These are phyloP conservation scores for Camelus bactrianus DNA, from an alignment of 2,113 vertebrate genomes.

Conservation along the genomic window DNA sequence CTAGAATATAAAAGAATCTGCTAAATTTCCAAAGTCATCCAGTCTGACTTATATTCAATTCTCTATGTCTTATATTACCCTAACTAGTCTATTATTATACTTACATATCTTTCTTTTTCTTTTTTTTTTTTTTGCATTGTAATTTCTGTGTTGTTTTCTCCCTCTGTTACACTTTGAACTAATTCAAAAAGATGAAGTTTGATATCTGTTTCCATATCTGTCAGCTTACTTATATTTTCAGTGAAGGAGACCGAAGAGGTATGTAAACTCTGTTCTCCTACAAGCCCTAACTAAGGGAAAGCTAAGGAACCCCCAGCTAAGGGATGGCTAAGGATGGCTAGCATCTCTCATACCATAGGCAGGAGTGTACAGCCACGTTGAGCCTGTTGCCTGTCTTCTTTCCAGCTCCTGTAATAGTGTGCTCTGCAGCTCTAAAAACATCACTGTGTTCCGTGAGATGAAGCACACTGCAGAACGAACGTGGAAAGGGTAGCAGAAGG, in stretches of 20 bases:
- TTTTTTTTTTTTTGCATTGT: background rate
- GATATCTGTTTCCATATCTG: background rate
- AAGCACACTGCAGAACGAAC: background rate
- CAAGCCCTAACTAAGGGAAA: fast-evolving
- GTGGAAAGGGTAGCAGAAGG: background rate
- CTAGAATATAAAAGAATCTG: background rate
- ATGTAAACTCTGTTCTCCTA: background rate
- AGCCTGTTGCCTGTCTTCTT: background rate
- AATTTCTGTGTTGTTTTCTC: background rate
- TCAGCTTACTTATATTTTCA: background rate
- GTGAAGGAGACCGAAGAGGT: background rate
- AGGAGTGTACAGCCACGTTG: background rate
- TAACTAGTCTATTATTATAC: background rate
- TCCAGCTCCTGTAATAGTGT: background rate
- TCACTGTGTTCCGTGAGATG: background rate
- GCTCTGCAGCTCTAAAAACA: background rate
- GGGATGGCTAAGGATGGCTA: background rate
- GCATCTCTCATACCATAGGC: background rate
- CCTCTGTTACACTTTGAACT: background rate
- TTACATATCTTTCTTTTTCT: background rate
- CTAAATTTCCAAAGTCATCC: background rate
- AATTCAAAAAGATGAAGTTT: background rate
- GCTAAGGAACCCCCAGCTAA: background rate
- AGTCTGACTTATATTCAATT: background rate
- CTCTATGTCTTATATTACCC: background rate